phyloP scores from a whole-genome alignment of 2,797 vertebrate genomes.

The Melopsittacus undulatus region DNA sequence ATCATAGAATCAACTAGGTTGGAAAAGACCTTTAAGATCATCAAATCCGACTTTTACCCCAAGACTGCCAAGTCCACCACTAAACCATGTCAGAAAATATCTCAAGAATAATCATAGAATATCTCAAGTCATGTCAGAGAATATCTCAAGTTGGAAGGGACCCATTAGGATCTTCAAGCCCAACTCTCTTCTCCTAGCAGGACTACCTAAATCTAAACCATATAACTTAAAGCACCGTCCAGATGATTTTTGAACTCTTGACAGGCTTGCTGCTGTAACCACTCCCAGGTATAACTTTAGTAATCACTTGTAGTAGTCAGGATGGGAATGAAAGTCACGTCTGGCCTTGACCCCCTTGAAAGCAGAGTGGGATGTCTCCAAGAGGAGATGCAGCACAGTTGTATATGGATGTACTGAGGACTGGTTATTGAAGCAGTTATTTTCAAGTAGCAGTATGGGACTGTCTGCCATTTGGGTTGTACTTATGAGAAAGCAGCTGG shows the following conservation, averaged over 20 bases:
- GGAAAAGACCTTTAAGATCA: neutral
- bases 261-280: neutral
- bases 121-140: neutral
- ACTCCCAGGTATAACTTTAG: neutral
- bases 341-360: neutral
- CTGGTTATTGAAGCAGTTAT: neutral
- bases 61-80: neutral
- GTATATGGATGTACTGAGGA: rapidly evolving
- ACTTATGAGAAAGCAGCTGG: neutral
- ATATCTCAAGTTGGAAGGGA: neutral
- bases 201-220: neutral
- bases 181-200: neutral
- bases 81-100: neutral
- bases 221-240: neutral
- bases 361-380: neutral
- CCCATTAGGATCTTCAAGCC: neutral
- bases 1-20: neutral
- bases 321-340: neutral
- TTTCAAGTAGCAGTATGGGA: neutral
- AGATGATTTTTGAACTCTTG: neutral
- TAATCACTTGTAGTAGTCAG: neutral
- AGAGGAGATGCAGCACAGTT: neutral
- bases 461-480: neutral
- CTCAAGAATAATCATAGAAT: neutral
- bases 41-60: rapidly evolving